Evolutionary conservation across 2,113 vertebrate genomes (phyloP).

Genomic region (Conger conger): DNA sequence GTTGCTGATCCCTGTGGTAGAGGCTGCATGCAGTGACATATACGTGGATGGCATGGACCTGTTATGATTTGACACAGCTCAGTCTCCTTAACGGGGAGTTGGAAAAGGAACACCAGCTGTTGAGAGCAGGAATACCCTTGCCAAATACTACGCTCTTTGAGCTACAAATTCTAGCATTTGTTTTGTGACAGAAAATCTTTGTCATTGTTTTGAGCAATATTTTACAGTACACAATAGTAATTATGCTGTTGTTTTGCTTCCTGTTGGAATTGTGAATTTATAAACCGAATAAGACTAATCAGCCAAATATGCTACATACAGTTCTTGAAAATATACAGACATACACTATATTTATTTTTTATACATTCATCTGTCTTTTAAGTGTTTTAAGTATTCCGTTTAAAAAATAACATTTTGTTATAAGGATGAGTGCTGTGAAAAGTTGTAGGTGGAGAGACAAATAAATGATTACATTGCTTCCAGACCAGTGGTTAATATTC

Average conservation of each 20-base stretch:
- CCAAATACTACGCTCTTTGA: background rate
- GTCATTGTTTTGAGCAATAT: background rate
- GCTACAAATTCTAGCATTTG: background rate
- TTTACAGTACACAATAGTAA: background rate
- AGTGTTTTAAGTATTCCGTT: background rate
- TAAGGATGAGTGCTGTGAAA: background rate
- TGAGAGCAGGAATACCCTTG: background rate
- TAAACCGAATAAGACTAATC: background rate
- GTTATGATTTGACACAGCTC: background rate
- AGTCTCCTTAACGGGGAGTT: background rate
- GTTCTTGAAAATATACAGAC: background rate
- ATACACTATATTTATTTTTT: background rate
- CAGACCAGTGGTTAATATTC: background rate
- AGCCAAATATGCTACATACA: background rate
- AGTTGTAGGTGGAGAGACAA: background rate
- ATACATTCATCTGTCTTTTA: background rate
- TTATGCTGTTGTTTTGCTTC: background rate
- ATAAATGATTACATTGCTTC: background rate
- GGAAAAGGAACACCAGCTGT: conserved; percentile 5
- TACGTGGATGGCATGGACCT: background rate
- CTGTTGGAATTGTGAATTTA: background rate
- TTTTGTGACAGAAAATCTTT: background rate
- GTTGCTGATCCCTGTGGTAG: no score
- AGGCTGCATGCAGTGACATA: background rate
- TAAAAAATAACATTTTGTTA: background rate